Evolutionary conservation across 2,888 invertebrate species (phyloP), one percentile per base, ranked within the genome.

Genomic region (Agrenia bidenticulata): DNA sequence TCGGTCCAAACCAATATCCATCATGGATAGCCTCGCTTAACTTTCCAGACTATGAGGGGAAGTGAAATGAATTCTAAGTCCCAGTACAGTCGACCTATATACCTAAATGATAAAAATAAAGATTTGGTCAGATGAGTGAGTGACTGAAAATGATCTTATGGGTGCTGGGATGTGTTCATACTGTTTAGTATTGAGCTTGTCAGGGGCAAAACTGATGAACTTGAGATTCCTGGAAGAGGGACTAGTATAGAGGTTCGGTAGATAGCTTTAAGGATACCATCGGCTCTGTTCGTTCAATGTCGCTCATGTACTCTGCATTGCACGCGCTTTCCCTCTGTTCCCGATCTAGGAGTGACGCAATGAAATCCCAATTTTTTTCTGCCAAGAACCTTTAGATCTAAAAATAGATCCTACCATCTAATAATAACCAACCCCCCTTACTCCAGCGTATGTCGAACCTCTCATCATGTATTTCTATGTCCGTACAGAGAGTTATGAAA

Each of bases 311-410:
- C 51, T 23, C 51, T 23, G 21, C 24, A 11, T 49, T 61, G 37
- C 64, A 62, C 69, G 63, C 61, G 58, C 66, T 64, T 41, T 63
- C 50, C 53, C 61, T 45, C 39, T 59, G 45, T 50, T 53, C 63
- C 63, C 55, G 56, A 60, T 64, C 62, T 41, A 21, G 23, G 42
- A 56, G 51, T 70, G 70, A 70, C 70, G 70, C 66, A 70, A 70
- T 64, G 66, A 61, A 59, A 62, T 70, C 70, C 66, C 63, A 68
- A 63, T 65, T 72, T 59, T 64, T 61, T 65, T 50, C 66, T 57
- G 50, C 64, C 64, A 62, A 67, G 45, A 66, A 62, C 58, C 66
- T 59, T 49, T 57, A 42, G 53, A 41, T 59, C 66, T 66, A 68
- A 66, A 68, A 71, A 67, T 71, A 72, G 67, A 69, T 65, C 21